phyloP scores from a whole-genome alignment of 2,888 invertebrate species.

The Eulithis testata region DNA sequence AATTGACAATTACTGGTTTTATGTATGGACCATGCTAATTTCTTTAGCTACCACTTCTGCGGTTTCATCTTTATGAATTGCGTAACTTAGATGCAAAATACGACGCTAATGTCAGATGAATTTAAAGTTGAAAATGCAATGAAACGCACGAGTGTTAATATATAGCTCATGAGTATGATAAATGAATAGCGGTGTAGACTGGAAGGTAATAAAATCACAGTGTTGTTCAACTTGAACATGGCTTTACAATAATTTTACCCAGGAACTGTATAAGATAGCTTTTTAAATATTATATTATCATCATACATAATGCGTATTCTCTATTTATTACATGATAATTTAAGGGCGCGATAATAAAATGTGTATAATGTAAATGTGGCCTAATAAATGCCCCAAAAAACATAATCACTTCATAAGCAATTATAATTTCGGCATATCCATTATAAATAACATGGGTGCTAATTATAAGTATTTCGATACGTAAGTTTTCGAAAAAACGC shows the following conservation, averaged over 20 bases:
- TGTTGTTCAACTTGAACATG: too few relatives aligned
- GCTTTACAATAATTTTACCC: neutral
- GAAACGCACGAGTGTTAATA: too few relatives aligned
- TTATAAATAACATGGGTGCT: conserved; percentile 72
- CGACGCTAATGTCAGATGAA: neutral
- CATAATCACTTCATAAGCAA: conserved; percentile 50
- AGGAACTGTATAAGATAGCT: neutral
- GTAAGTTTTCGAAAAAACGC: conserved; percentile 45
- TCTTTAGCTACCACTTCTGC: neutral
- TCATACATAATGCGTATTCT: neutral
- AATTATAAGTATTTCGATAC: conserved; percentile 57
- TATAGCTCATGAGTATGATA: neutral
- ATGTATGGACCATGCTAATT: neutral
- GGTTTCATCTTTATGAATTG: neutral
- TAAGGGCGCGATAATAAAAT: neutral
- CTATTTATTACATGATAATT: neutral
- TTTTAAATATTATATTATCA: neutral
- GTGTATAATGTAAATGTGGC: conserved; percentile 39
- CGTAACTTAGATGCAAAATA: neutral
- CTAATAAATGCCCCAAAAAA: conserved; percentile 57
- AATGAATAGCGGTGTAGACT: neutral
- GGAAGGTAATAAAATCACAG: neutral
- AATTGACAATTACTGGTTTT: too few relatives aligned
- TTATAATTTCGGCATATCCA: conserved; percentile 64
- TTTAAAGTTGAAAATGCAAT: too few relatives aligned